Evolutionary conservation across 1,140 invertebrate species (phyloP).

Genomic region (Berghia stephanieae): DNA sequence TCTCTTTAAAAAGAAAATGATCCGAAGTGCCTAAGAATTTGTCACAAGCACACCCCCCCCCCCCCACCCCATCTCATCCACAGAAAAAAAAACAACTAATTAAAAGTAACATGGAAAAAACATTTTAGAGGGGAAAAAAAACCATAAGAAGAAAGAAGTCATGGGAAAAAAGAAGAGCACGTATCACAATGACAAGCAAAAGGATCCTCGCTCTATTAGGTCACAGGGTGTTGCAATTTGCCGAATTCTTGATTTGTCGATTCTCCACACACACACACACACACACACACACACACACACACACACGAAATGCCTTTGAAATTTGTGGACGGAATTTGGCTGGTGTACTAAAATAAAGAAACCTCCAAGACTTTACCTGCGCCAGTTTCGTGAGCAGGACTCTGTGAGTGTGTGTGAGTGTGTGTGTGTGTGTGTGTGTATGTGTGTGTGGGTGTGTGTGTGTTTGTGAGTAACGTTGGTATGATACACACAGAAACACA

Average conservation of each 20-base stretch:
- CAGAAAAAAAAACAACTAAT: not conserved
- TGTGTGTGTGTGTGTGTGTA: conserved; percentile 1
- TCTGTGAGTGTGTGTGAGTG: not conserved
- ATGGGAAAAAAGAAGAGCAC: no score
- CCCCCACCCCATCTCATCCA: not conserved
- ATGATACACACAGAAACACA: no score
- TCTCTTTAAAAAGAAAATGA: not conserved
- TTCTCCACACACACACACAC: not conserved
- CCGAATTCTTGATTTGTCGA: not conserved
- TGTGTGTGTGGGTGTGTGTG: no score
- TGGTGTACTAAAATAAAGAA: not conserved
- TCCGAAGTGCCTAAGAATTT: not conserved
- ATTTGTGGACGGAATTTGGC: not conserved
- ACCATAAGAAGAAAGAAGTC: no score
- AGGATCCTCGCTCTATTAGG: no score
- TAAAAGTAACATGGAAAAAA: no score
- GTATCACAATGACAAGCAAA: no score
- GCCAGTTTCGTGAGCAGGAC: not conserved
- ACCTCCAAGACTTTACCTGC: not conserved
- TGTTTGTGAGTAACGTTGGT: not conserved
- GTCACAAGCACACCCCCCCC: not conserved
- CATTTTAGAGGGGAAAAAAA: no score
- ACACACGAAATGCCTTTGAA: not conserved
- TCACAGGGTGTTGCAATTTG: no score
- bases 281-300: not conserved